These are phyloP conservation scores for Plestiodon gilberti DNA, from an alignment of 2,113 vertebrate genomes.

Conservation along the genomic window DNA sequence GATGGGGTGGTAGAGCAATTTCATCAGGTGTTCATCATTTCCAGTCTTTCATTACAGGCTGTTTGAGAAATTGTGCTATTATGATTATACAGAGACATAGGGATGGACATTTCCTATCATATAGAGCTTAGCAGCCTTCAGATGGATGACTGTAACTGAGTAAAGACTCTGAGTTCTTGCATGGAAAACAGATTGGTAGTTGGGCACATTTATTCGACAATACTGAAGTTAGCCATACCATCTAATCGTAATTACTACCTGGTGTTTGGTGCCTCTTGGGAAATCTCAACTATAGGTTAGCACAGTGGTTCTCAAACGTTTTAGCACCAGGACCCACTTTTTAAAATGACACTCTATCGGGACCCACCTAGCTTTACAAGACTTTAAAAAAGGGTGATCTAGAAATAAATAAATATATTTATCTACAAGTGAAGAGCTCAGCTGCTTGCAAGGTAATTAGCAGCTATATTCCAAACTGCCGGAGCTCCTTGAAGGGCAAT, in stretches of 20 bases:
- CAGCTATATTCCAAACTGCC: no score
- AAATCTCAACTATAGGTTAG: not conserved
- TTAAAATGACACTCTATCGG: no score
- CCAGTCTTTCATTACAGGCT: slow-evolving; percentile 20
- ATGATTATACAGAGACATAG: not conserved
- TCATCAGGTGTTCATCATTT: slow-evolving; percentile 25
- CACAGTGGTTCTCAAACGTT: no score
- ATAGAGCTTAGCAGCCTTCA: not conserved
- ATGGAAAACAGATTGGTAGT: not conserved
- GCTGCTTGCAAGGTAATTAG: no score
- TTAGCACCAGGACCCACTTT: no score
- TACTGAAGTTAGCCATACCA: not conserved
- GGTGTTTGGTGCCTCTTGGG: not conserved
- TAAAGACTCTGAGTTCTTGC: not conserved
- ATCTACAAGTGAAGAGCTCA: no score
- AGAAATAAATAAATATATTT: no score
- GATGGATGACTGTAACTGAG: not conserved
- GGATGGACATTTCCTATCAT: not conserved
- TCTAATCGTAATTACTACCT: not conserved
- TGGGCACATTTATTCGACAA: not conserved
- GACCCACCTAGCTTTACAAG: no score
- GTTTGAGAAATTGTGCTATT: not conserved
- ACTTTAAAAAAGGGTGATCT: no score
- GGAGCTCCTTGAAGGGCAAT: no score
- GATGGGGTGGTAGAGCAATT: slow-evolving; percentile 33